These are phyloP conservation scores for Ceyx margarethae DNA, from an alignment of 2,113 vertebrate species.

Conservation along the genomic window DNA sequence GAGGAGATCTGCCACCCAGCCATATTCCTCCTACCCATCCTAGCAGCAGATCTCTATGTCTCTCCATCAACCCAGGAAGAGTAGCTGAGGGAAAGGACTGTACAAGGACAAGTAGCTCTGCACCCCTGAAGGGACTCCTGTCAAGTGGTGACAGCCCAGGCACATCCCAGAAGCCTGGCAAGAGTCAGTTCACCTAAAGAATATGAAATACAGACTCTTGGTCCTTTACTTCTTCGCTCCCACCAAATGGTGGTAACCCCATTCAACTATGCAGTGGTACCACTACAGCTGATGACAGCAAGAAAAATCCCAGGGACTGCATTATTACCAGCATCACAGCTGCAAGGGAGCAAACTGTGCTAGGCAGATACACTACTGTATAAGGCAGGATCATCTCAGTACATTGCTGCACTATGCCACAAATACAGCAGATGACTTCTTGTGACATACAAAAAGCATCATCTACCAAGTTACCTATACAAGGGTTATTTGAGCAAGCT, in stretches of 20 bases:
- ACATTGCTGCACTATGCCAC: not conserved
- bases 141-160: not conserved
- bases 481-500: not conserved
- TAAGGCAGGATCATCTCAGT: not conserved
- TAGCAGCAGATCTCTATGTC: not conserved
- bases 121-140: not conserved
- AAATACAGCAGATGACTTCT: not conserved
- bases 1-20: not conserved
- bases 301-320: not conserved
- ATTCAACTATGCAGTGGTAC: not conserved
- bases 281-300: not conserved
- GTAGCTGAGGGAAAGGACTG: not conserved
- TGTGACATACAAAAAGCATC: not conserved
- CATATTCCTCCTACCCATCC: not conserved
- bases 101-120: not conserved
- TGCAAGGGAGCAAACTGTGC: not conserved
- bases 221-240: not conserved
- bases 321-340: not conserved
- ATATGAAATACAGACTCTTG: not conserved
- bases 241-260: not conserved
- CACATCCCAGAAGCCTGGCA: not conserved
- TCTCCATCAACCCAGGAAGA: not conserved
- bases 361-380: not conserved
- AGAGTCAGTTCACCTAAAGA: not conserved
- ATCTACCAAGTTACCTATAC: not conserved